Conservation (phyloP, 2,888 invertebrate genomes). For the Nymphalis urticae region DNA sequence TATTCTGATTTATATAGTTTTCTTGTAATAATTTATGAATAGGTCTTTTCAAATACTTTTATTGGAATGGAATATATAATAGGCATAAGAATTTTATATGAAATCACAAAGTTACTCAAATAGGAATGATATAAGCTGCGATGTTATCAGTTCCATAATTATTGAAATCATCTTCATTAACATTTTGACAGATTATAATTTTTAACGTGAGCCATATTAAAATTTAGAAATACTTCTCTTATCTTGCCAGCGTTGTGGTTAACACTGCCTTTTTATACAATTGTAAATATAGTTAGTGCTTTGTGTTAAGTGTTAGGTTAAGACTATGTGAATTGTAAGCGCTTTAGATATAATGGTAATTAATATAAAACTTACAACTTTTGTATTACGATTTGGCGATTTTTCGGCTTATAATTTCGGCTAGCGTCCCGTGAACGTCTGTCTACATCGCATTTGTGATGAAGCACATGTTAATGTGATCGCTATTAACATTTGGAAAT, state of each 20-base stretch:
- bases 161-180: constrained; percentile 30
- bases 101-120: constrained; percentile 19
- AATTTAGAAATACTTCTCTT: constrained; percentile 76
- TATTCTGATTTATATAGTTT: constrained; percentile 37
- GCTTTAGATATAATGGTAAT: constrained; percentile 10
- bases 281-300: constrained; percentile 67
- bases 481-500: constrained; percentile 42
- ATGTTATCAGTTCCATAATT: constrained; percentile 43
- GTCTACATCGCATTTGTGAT: constrained; percentile 75
- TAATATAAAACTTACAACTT: no score
- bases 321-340: constrained; percentile 31
- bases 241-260: constrained; percentile 80
- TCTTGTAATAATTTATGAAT: constrained; percentile 56
- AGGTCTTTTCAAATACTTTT: constrained; percentile 53
- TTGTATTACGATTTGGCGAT: not conserved
- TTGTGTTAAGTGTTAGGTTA: constrained; percentile 45
- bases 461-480: constrained; percentile 78
- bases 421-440: constrained; percentile 75
- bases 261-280: constrained; percentile 73
- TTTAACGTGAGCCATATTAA: constrained; percentile 78
- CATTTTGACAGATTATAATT: constrained; percentile 53
- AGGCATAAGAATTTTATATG: constrained; percentile 21
- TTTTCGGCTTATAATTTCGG: constrained; percentile 14
- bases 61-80: constrained; percentile 30
- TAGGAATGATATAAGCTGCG: constrained; percentile 29